Evolutionary conservation across 1,140 invertebrate species (phyloP), one percentile per base, ranked within the genome.

Genomic region (Sycobia sp.): DNA sequence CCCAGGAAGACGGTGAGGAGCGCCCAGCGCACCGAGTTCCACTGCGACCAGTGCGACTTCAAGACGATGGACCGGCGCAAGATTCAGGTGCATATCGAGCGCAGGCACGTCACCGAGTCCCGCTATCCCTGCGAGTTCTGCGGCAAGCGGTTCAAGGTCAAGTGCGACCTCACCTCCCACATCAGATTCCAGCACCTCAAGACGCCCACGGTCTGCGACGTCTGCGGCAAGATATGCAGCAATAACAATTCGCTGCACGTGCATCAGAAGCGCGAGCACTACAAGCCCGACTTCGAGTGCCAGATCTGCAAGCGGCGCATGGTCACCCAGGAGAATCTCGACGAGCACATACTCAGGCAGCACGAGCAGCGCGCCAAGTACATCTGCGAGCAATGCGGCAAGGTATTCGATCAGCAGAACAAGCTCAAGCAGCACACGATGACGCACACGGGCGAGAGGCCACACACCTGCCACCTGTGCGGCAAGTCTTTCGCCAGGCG

Each of bases 381-480:
- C 20, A 68, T 71, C 0, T 95, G 93, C 71, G 90, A 91, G 59
- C 80, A 88, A 4, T 95, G 93, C 71, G 84, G 84, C 1, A 94
- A 93, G 71, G 87, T 86, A 0, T 94, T 85, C 74, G 62, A 71
- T 0, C 73, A 76, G 27, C 74, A 74, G 11, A 71, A 72, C 18
- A 69, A 74, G 5, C 56, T 85, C 8, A 83, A 79, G 34, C 86
- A 87, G 65, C 87, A 90, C 51, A 78, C 86, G 62, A 86, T 89
- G 68, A 87, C 86, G 2, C 91, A 93, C 66, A 87, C 86, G 0
- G 85, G 89, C 0, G 88, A 89, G 60, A 85, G 87, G 54, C 90
- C 91, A 0, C 92, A 89, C 71, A 81, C 84, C 53, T 96, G 94
- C 73, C 85, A 86, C 23, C 83, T 90, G 0, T 95, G 93, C 71